Evolutionary conservation across 1,140 invertebrate species (phyloP), one percentile per base, ranked within the genome.

Genomic region (Dryas iulia): DNA sequence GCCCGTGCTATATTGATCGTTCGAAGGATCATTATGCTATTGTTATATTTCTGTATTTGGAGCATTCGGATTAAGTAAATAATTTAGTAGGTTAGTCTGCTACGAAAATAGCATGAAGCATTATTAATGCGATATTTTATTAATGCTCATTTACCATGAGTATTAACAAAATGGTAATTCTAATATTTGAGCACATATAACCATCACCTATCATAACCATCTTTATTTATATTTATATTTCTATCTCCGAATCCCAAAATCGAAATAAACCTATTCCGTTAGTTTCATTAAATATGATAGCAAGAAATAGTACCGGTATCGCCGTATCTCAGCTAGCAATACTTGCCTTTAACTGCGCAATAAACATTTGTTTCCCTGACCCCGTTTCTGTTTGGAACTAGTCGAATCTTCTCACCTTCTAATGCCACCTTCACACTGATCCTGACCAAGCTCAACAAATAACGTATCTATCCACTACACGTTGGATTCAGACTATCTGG

Each of bases 341-440:
- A 39, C 23, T 61, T 61, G 33, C 35, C 35, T 35, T 52, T 61
- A 61, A 39, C 33, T 47, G 25, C 23, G 60, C 60, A 62, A 62
- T 62, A 62, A 62, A 62, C 60, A 53, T 62, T 62, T 28, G 47
- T 62, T 60, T 54, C 14, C 47, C 60, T 62, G 60, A 62, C 60
- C 59, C 14, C 59, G 35, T 61, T 61, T 47, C 21, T 25, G n/a
- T 59, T 61, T 62, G 35, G 39, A 62, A 26, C 25, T n/a, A 23
- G 11, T 56, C 39, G 47, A 23, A 54, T 62, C 47, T 24, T 7
- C 25, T 14, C 60, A 62, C 47, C 60, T 62, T 62, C 39, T n/a
- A 21, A 56, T 56, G 53, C 24, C 1, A 23, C 53, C 39, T 47
- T 21, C 12, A 25, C 53, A 54, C 24, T n/a, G 53, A 54, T 54